These are phyloP conservation scores for Pachyseris speciosa DNA, from an alignment of 64 coral and sea anemone species.

Conservation along the genomic window DNA sequence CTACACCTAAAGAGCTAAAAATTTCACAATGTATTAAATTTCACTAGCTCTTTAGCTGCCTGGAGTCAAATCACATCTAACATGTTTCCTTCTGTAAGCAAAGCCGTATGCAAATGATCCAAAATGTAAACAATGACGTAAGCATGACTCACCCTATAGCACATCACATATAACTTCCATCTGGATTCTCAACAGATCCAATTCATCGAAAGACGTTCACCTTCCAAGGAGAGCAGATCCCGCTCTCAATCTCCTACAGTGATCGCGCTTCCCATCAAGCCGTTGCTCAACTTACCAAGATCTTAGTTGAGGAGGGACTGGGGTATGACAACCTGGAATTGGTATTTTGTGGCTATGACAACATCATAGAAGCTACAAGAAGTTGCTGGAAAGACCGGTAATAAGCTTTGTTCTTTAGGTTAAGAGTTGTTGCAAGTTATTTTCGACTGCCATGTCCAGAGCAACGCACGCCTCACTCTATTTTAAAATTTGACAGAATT, in stretches of 20 bases:
- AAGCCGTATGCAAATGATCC: no score
- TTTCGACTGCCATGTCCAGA: no score
- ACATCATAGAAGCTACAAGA: background rate
- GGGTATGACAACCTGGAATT: constrained; percentile 64
- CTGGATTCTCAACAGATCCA: background rate
- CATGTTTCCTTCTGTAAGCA: no score
- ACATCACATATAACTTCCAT: background rate
- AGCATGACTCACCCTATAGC: no score
- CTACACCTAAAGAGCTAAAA: no score
- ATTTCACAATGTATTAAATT: no score
- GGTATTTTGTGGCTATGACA: constrained; percentile 12
- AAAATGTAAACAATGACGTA: no score
- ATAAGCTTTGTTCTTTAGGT: background rate
- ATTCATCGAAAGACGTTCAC: constrained; percentile 34
- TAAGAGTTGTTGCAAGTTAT: no score
- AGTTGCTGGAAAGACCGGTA: constrained; percentile 19
- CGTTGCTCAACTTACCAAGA: constrained; percentile 37
- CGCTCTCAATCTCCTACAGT: constrained; percentile 56
- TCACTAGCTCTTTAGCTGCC: no score
- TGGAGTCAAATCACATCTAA: no score
- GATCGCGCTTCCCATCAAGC: constrained; percentile 23
- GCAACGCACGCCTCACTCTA: background rate
- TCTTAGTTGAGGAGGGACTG: constrained; percentile 64
- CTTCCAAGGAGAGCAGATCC: constrained; percentile 6
- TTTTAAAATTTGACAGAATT: no score